phyloP scores from a whole-genome alignment of 1,140 invertebrate species.

The Hydropsyche tenuis region DNA sequence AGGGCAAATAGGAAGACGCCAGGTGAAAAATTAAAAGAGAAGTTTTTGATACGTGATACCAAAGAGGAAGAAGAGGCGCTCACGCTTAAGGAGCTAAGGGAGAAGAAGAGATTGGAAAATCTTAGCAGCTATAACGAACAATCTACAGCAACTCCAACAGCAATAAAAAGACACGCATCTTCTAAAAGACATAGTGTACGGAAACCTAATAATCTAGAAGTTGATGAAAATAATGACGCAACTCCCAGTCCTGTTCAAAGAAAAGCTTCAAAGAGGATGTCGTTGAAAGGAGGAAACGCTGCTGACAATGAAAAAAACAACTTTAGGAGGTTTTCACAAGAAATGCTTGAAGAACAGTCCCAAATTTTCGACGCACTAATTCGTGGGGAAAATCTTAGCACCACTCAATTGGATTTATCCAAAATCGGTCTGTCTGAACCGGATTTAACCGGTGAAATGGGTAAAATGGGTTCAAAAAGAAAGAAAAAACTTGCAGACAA shows the following conservation, averaged over 20 bases:
- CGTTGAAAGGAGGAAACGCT: background rate
- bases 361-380: constrained; percentile 62
- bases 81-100: constrained; percentile 46
- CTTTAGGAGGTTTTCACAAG: constrained; percentile 43
- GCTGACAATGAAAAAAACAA: constrained; percentile 28
- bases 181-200: constrained; percentile 41
- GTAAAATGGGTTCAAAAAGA: constrained; percentile 45
- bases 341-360: constrained; percentile 59
- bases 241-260: background rate
- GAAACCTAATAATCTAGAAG: constrained; percentile 53
- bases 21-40: constrained; percentile 75
- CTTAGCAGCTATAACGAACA: constrained; percentile 27
- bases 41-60: constrained; percentile 75
- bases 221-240: background rate
- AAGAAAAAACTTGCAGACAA: constrained; percentile 49
- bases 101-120: constrained; percentile 42
- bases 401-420: constrained; percentile 57
- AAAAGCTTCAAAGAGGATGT: constrained; percentile 36
- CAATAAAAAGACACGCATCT: constrained; percentile 44
- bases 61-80: constrained; percentile 55
- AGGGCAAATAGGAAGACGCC: constrained; percentile 67
- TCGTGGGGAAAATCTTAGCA: constrained; percentile 62
- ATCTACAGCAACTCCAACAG: constrained; percentile 39
- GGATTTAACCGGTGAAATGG: constrained; percentile 38
- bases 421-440: constrained; percentile 56